Base-by-base conservation (phyloP, 2,888 invertebrate species). In the Strigamia crassipes region DNA sequence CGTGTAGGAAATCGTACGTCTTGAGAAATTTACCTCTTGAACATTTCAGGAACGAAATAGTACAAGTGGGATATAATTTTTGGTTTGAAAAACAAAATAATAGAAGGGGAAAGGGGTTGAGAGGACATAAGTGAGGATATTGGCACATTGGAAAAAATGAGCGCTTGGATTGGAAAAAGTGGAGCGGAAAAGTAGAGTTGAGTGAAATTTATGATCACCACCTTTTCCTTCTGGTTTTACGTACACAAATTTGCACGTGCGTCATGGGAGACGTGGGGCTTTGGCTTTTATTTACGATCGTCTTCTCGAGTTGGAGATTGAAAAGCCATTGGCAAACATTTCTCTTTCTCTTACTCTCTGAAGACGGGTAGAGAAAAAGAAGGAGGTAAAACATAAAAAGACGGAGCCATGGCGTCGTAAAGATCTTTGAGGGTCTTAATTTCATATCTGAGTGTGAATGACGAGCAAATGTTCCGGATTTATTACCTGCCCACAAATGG, bases 131-230 rank as follows among this genome's bases (percentile, higher is more conserved):
- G 56, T 56, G 56, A 56, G 56, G 56, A 56, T 56, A n/a, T 56
- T 56, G 56, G 56, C 56, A 56, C 56, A 56, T 56, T 56, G 56
- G 56, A 56, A 56, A 56, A 56, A 56, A 56, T 56, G 56, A 56
- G 56, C 21, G 21, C 56, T 56, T 18, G 56, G 56, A 56, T 56
- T 56, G 56, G 56, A 56, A 56, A 56, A 56, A 56, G 56, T 18
- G 56, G 56, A 56, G 56, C 56, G 56, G 56, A 18, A 56, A 56
- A 56, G 56, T 6, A 56, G 56, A 56, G 18, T 18, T 56, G 56
- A 56, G 56, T 56, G 56, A 56, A 56, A 56, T 56, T 56, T 56
- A 56, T 56, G 56, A 56, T 56, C 56, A 56, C 56, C 18, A 56
- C 56, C 56, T 56, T 56, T 56, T 56, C 56, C 56, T 56, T 56